Conservation (phyloP, 1,140 invertebrate species). For the Tetraneura akinire region DNA sequence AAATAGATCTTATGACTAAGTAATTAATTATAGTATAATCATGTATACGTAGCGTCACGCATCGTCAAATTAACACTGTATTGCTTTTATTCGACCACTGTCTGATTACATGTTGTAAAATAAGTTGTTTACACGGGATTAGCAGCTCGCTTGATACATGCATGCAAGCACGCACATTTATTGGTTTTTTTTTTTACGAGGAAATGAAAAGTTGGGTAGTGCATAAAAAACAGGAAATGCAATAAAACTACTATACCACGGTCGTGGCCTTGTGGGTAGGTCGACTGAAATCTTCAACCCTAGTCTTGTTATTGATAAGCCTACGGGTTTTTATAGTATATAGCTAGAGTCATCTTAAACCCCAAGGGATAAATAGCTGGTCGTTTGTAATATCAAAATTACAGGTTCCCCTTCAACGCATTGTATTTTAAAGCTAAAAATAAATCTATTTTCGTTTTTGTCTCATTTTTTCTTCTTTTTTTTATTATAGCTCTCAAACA, state of each 20-base stretch:
- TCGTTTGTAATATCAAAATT: slow-evolving; percentile 46
- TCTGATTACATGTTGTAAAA: not conserved
- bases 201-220: slow-evolving; percentile 6
- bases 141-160: not conserved
- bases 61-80: not conserved
- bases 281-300: slow-evolving; percentile 36
- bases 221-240: slow-evolving; percentile 22
- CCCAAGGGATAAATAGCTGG: not conserved
- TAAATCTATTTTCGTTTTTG: slow-evolving; percentile 29
- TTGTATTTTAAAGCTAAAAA: slow-evolving; percentile 21
- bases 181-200: not conserved
- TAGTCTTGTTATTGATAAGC: slow-evolving; percentile 14
- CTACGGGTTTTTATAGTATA: not conserved
- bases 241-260: slow-evolving; percentile 25
- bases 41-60: not conserved
- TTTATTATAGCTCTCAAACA: slow-evolving; percentile 18
- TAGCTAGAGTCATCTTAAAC: no score
- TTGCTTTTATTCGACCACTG: not conserved
- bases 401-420: slow-evolving; percentile 26
- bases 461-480: slow-evolving; percentile 7
- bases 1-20: not conserved
- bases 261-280: no score
- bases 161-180: no score
- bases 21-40: not conserved
- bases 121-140: not conserved